Evolutionary conservation across 2,797 vertebrate genomes (phyloP).

Genomic region (Lagorchestes hirsutus): DNA sequence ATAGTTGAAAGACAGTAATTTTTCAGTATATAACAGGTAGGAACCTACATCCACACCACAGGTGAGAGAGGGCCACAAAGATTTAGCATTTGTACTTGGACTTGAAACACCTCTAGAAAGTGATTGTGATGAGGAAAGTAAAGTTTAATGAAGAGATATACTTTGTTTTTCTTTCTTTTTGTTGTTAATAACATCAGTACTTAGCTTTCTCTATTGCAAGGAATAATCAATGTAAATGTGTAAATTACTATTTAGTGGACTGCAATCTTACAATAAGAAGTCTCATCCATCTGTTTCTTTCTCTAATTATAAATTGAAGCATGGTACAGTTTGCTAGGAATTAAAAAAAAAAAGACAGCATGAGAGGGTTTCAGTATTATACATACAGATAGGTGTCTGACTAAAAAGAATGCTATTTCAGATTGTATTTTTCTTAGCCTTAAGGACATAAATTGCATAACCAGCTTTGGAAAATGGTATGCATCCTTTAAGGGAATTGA

Average conservation of each 20-base stretch:
- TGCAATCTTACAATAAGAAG: conserved; percentile 49
- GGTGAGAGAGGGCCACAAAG: conserved; percentile 37
- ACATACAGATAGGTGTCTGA: not conserved
- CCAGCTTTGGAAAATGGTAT: conserved; percentile 31
- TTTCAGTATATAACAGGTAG: not conserved
- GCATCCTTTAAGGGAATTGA: conserved; percentile 8
- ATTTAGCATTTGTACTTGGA: not conserved
- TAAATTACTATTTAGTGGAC: conserved; percentile 73
- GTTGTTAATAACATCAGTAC: conserved; percentile 6
- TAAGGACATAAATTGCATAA: conserved; percentile 13
- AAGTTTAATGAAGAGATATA: conserved; percentile 3
- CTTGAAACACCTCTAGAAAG: conserved; percentile 45
- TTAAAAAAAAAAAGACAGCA: conserved; percentile 11
- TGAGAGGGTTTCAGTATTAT: conserved; percentile 13
- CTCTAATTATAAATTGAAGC: conserved; percentile 76
- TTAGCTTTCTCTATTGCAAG: conserved; percentile 50
- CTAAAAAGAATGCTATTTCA: conserved; percentile 49
- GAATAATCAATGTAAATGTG: conserved; percentile 43
- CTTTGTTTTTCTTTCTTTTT: conserved; percentile 47
- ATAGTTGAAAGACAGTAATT: conserved; percentile 38
- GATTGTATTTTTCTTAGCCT: conserved; percentile 20
- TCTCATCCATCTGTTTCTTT: conserved; percentile 68
- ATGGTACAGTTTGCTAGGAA: conserved; percentile 66
- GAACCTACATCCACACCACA: not conserved
- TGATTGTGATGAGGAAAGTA: conserved; percentile 17